phyloP scores from a whole-genome alignment of 2,113 vertebrate species.

The Misgurnus anguillicaudatus region DNA sequence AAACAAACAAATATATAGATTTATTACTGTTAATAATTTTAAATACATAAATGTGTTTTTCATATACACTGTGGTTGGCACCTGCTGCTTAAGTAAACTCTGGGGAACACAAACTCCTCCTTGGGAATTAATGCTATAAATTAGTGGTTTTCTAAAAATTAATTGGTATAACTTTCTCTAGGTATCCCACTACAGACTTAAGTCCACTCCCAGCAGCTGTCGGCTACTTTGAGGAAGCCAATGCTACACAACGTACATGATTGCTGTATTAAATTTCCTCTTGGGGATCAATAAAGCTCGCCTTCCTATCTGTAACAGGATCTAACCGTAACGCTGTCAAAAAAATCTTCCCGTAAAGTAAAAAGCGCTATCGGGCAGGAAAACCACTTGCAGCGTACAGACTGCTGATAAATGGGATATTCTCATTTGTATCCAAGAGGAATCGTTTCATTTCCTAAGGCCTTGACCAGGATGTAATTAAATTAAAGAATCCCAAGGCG shows the following conservation, averaged over 20 bases:
- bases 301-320: constrained; percentile 63
- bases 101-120: too few relatives aligned
- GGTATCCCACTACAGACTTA: not conserved
- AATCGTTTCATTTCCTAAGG: constrained; percentile 77
- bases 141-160: not conserved
- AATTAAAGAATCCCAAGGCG: constrained; percentile 33
- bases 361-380: constrained; percentile 2
- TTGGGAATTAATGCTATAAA: too few relatives aligned
- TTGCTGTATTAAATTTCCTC: constrained; percentile 7
- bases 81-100: too few relatives aligned
- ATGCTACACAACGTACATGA: not conserved
- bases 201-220: not conserved
- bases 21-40: not conserved
- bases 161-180: too few relatives aligned
- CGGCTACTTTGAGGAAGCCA: not conserved
- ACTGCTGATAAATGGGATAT: constrained; percentile 51
- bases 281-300: constrained; percentile 62
- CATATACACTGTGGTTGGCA: too few relatives aligned
- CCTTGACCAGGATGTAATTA: constrained; percentile 63
- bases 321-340: constrained; percentile 52
- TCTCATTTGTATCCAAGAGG: constrained; percentile 65
- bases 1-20: constrained; percentile 53
- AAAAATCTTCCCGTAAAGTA: constrained; percentile 44
- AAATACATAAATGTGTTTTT: not conserved
- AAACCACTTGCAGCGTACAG: constrained; percentile 53